A percentile compares a stretch with the other conserved stretches of the same genome.
Conservation (phyloP, 2,797 vertebrate species). For the Fistularia commersonii region DNA sequence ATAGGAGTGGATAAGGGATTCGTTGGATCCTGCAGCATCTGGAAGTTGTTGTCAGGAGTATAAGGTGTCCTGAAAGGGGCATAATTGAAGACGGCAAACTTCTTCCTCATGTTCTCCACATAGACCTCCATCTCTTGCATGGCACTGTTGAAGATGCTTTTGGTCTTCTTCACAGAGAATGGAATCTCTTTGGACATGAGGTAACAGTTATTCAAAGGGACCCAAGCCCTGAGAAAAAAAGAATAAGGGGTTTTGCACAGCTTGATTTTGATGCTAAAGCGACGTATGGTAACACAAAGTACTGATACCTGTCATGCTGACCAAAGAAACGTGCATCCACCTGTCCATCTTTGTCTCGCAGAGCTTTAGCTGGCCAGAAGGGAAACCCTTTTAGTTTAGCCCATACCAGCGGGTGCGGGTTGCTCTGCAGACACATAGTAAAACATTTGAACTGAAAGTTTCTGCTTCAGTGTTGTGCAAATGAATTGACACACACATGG, state of each 20-base stretch:
- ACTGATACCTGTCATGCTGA: constrained; percentile 91
- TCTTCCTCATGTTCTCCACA: constrained; percentile 95
- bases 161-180: constrained; percentile 99
- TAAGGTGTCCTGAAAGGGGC: constrained; percentile 96
- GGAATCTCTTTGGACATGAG: constrained; percentile 99
- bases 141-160: constrained; percentile 99
- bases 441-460: constrained; percentile 30
- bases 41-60: constrained; percentile 94
- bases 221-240: constrained; percentile 86
- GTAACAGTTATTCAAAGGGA: constrained; percentile 99
- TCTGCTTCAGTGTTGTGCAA: constrained; percentile 7
- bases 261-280: background rate
- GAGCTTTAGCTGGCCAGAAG: constrained; percentile 98
- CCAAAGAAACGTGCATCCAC: constrained; percentile 98
- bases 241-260: constrained; percentile 11
- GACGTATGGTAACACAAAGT: background rate
- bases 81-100: constrained; percentile 96
- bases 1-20: constrained; percentile 87
- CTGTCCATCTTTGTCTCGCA: constrained; percentile 97
- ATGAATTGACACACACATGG: no score
- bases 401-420: constrained; percentile 97
- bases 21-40: constrained; percentile 91
- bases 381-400: constrained; percentile 99
- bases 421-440: constrained; percentile 82
- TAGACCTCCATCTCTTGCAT: constrained; percentile 99